Evolutionary conservation across 1,140 invertebrate species (phyloP), one percentile per base, ranked within the genome.

Genomic region (Meloidogyne exigua): DNA sequence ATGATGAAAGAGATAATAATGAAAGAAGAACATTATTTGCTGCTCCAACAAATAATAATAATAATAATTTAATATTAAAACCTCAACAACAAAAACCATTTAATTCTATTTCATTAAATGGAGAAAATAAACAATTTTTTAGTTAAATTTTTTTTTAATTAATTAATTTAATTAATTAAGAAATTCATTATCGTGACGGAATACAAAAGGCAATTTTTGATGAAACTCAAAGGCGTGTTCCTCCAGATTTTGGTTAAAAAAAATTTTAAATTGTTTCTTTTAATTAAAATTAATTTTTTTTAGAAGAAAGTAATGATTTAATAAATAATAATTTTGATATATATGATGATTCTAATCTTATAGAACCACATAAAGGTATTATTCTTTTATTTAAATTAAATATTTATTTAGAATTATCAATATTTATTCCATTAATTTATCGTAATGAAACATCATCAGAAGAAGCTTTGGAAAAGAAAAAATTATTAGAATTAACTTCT

Each of bases 141-240:
- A 80, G 73, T 79, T 65, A 44, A 44, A 44, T 44, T 9, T 7
- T 9, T n/a, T 69, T 2, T 2, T 25, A 32, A 69, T 23, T 42
- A 25, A 39, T 42, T 70, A 44, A n/a, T 70, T 68, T 68, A 68
- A 9, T 42, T 68, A 26, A 32, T 63, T 49, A 25, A 76, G 44
- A 64, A 44, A 79, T 68, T 39, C 49, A 79, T 25, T 70, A 79
- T 39, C 83, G 85, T 25, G 83, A 84, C 44, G 83, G 83, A 65
- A 73, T 84, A 9, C 79, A 87, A 36, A 82, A 87, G 36, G 84
- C 79, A 23, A 72, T 84, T 39, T 84, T 84, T 77, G 84, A 84
- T 57, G 83, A 84, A 72, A 79, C 85, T 21, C 73, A 75, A 25
- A 44, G 23, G 32, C 26, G 68, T 25, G 65, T 23, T n/a, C 67